Base-by-base conservation (phyloP, 2,113 vertebrate species). In the Toxostoma redivivum region DNA sequence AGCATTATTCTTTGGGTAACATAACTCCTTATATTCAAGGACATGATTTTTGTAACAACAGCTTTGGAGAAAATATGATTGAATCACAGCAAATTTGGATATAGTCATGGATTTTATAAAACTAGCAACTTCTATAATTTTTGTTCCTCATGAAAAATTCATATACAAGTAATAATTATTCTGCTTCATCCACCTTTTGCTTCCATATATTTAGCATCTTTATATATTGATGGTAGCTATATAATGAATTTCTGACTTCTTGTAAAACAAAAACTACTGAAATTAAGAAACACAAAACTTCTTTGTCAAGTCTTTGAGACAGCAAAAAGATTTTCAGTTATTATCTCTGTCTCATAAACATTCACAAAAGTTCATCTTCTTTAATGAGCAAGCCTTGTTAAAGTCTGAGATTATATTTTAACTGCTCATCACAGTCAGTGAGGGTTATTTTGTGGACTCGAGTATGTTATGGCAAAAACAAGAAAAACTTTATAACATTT, bases 91-190 rank as follows among this genome's bases (percentile, higher is more conserved):
- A 91, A 81, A 71, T 91, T 81, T 86, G 35, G 69, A 60, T 88
- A 80, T 56, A 70, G n/a, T 38, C 0, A 25, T 64, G 57, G 57
- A 92, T 88, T 87, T 91, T 69, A 69, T 92, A 56, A 94, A 92
- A 89, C 3, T 1, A 65, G 40, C 18, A 23, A 81, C 44, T 87
- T 92, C 22, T 35, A 83, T 73, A 70, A 88, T 73, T 92, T 90
- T 83, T 85, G 7, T 35, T 91, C 15, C 50, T 92, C 24, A 71
- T 89, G 69, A 85, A 91, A 93, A 94, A 86, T 78, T 94, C 47
- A 81, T 74, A 45, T 70, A 21, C 16, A 74, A 81, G 18, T 71
- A 69, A 70, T 74, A 93, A 73, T 94, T 89, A 86, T 78, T 95
- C 77, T 95, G 20, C 61, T 69, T 87, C 31, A 38, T 69, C 61